Conservation (phyloP, 2,113 vertebrate genomes). For the Ariopsis seemanni region DNA sequence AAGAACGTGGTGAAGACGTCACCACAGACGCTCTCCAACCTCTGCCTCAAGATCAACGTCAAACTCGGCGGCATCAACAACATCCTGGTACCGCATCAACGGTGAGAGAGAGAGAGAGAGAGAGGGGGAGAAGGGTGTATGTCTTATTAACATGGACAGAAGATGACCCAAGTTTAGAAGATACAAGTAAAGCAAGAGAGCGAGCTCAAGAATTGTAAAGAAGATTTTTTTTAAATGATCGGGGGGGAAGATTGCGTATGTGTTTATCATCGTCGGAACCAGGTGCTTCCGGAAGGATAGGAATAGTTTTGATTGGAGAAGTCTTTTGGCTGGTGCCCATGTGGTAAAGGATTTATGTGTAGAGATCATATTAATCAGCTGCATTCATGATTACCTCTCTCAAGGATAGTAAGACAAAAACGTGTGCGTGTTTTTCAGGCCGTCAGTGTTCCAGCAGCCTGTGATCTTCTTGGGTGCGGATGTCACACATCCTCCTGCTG, state of each 20-base stretch:
- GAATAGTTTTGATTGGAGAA: background rate
- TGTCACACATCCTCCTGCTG: slow-evolving; percentile 97
- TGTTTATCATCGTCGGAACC: background rate
- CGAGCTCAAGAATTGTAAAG: too few species aligned
- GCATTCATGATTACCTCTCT: background rate
- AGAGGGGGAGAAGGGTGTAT: background rate
- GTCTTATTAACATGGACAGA: background rate
- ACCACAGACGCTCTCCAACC: slow-evolving; percentile 97
- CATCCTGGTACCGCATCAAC: slow-evolving; percentile 93
- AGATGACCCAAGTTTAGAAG: background rate
- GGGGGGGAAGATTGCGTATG: background rate
- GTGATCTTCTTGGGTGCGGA: slow-evolving; percentile 99
- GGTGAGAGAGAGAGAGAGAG: slow-evolving; percentile 56
- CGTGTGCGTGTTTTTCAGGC: slow-evolving; percentile 69
- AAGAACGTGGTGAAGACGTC: slow-evolving; percentile 99
- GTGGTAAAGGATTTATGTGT: background rate
- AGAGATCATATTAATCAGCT: background rate
- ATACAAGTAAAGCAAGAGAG: too few species aligned
- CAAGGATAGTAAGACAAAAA: too few species aligned
- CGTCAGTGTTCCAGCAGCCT: slow-evolving; percentile 99
- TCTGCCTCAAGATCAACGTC: slow-evolving; percentile 99
- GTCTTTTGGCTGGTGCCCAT: background rate
- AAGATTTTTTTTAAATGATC: too few species aligned
- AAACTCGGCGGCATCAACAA: slow-evolving; percentile 99
- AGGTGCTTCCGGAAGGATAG: background rate